Evolutionary conservation across 1,140 invertebrate species (phyloP).

Genomic region (Caenorhabditis briggsae): DNA sequence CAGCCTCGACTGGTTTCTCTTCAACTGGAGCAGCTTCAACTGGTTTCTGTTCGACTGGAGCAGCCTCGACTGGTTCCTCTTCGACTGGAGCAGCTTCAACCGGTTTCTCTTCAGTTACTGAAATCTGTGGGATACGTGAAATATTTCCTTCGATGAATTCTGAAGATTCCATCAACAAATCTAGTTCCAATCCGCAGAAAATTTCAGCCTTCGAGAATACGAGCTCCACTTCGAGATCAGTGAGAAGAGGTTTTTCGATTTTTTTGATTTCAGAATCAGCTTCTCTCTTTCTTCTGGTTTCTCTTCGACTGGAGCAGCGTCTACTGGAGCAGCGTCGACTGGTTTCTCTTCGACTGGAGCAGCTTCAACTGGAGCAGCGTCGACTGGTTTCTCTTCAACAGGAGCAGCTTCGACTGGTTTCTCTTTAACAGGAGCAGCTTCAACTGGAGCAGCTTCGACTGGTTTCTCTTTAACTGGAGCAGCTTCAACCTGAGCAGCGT

Average conservation of each 20-base stretch:
- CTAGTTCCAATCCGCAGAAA: not conserved
- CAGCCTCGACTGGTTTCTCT: not conserved
- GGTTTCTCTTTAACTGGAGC: too few relatives aligned
- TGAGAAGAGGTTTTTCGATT: not conserved
- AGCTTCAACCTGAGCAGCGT: too few relatives aligned
- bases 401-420: conserved; percentile 1
- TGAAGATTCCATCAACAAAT: too few relatives aligned
- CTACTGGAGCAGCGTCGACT: not conserved
- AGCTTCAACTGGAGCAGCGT: conserved; percentile 6
- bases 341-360: conserved; percentile 3
- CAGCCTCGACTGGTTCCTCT: not conserved
- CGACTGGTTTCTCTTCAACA: conserved; percentile 26
- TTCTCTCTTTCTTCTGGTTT: not conserved
- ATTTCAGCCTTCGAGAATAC: conserved; percentile 28
- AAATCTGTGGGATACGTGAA: too few relatives aligned
- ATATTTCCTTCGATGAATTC: too few relatives aligned
- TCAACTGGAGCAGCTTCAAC: not conserved
- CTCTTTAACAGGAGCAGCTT: too few relatives aligned
- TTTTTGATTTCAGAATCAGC: not conserved
- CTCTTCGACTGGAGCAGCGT: not conserved
- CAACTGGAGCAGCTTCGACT: too few relatives aligned
- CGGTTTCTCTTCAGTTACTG: not conserved
- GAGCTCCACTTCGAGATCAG: conserved; percentile 20
- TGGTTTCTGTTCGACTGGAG: not conserved
- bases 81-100: not conserved